These are phyloP conservation scores for Notocelia uddmanniana DNA, from an alignment of 2,888 invertebrate species.

Conservation along the genomic window DNA sequence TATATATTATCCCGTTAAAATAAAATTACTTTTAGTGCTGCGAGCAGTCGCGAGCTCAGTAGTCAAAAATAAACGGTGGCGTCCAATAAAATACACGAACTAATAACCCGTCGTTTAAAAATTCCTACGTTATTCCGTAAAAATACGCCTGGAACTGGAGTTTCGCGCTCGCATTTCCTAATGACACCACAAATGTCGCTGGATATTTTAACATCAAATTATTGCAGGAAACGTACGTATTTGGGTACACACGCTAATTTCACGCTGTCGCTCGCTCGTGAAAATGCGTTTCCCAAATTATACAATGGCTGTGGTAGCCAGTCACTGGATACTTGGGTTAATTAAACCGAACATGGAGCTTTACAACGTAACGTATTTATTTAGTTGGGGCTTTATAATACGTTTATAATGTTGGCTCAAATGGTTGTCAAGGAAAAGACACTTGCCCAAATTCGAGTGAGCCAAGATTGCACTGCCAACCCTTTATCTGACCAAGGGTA, in stretches of 20 bases:
- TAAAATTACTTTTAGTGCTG: not conserved
- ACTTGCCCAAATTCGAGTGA: not conserved
- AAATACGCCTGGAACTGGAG: not conserved
- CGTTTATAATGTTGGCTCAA: too few relatives aligned
- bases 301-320: constrained; percentile 6
- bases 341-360: constrained; percentile 20
- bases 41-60: not conserved
- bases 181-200: not conserved
- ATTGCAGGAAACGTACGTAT: not conserved
- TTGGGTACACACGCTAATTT: constrained; percentile 60
- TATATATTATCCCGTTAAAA: not conserved
- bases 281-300: constrained; percentile 58
- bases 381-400: not conserved
- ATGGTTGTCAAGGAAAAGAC: not conserved
- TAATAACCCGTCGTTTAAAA: not conserved
- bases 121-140: not conserved
- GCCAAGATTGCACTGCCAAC: not conserved
- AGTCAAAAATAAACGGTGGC: not conserved
- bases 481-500: too few relatives aligned
- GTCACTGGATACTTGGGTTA: constrained; percentile 13
- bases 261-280: constrained; percentile 57
- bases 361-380: not conserved
- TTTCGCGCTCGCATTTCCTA: constrained; percentile 1
- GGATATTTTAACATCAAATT: constrained; percentile 4
- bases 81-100: not conserved